Evolutionary conservation across 2,797 vertebrate genomes (phyloP).

Genomic region (Onychomys leucogaster): DNA sequence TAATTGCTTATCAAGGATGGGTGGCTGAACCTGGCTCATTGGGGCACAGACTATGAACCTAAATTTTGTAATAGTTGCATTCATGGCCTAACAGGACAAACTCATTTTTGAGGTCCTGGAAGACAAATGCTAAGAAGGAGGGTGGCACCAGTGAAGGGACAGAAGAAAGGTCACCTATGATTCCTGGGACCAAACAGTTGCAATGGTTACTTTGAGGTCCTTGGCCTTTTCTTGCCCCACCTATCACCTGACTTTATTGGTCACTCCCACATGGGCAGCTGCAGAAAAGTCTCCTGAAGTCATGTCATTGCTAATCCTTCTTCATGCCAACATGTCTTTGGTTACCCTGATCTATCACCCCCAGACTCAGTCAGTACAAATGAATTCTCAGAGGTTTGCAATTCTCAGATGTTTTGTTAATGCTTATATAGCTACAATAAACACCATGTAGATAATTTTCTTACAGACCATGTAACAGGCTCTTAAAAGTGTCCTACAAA

Average conservation of each 20-base stretch:
- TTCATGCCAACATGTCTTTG: background rate
- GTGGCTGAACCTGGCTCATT: background rate
- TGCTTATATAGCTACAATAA: background rate
- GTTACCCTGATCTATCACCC: background rate
- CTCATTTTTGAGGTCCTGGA: background rate
- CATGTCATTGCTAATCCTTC: background rate
- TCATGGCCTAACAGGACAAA: background rate
- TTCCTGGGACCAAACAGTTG: background rate
- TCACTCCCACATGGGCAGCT: background rate
- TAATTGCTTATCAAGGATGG: background rate
- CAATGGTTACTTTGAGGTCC: background rate
- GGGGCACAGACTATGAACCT: background rate
- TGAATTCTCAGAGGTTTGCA: background rate
- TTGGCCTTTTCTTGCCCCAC: background rate
- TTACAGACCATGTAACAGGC: background rate
- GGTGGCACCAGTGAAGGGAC: rapidly evolving
- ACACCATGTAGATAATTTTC: background rate
- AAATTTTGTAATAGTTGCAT: background rate
- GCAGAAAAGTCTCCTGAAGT: background rate
- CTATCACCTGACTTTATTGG: background rate
- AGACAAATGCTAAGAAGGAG: background rate
- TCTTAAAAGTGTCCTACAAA: conserved; percentile 2
- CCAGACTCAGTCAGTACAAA: background rate
- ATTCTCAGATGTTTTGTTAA: background rate
- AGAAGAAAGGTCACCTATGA: background rate